These are phyloP conservation scores for Cryptocephalus primarius DNA, from an alignment of 2,888 invertebrate genomes.

Conservation along the genomic window DNA sequence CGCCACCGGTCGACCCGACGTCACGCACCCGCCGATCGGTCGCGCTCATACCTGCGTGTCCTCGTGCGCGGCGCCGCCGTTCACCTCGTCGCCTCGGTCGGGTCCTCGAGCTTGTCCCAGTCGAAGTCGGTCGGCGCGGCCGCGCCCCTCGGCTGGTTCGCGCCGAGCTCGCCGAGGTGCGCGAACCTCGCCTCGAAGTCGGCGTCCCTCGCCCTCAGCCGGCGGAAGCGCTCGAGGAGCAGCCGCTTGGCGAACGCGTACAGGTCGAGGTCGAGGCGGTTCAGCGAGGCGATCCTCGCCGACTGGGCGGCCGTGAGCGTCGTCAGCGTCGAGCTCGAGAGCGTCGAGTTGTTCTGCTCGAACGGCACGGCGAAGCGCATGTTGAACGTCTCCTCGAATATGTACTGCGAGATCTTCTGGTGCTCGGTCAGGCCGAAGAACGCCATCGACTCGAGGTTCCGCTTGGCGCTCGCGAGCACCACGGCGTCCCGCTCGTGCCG, in stretches of 20 bases:
- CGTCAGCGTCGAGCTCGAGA: slow-evolving; percentile 72
- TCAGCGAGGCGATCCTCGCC: slow-evolving; percentile 64
- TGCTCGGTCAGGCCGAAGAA: slow-evolving; percentile 96
- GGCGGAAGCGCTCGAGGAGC: slow-evolving; percentile 75
- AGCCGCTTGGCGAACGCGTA: slow-evolving; percentile 88
- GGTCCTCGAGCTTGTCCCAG: slow-evolving; percentile 76
- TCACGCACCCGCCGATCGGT: too few relatives aligned
- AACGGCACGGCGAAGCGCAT: slow-evolving; percentile 82
- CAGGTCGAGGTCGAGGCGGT: slow-evolving; percentile 83
- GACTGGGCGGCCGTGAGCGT: slow-evolving; percentile 66
- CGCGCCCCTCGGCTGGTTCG: slow-evolving; percentile 38
- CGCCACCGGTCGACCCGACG: too few relatives aligned
- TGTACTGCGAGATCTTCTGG: slow-evolving; percentile 85
- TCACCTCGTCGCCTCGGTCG: slow-evolving; percentile 7
- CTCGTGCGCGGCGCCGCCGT: too few relatives aligned
- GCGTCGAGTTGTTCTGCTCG: slow-evolving; percentile 85
- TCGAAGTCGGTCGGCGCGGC: slow-evolving; percentile 72
- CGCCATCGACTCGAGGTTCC: slow-evolving; percentile 88
- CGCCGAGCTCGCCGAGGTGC: slow-evolving; percentile 71
- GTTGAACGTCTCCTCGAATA: slow-evolving; percentile 90
- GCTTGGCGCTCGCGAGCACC: slow-evolving; percentile 89
- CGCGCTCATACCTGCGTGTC: too few relatives aligned
- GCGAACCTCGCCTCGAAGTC: slow-evolving; percentile 75
- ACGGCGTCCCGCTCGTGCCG: slow-evolving; percentile 67
- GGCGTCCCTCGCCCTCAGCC: slow-evolving; percentile 65